Conservation (phyloP, 1,140 invertebrate genomes). For the Rhagoletis zephyria region DNA sequence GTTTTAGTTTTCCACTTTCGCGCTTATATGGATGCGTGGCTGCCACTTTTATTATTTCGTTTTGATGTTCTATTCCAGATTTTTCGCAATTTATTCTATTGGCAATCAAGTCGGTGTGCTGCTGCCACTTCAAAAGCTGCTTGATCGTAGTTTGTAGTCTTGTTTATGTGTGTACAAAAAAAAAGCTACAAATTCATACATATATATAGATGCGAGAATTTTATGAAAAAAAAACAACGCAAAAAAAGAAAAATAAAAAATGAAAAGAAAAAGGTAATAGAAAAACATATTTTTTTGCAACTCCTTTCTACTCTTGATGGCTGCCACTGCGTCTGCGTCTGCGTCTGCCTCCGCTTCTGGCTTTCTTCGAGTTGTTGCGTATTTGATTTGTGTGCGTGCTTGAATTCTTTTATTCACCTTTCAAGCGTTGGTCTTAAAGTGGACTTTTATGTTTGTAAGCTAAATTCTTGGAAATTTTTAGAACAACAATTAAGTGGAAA, state of each 20-base stretch:
- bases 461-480: constrained; percentile 51
- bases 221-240: not conserved
- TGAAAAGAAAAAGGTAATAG: constrained; percentile 7
- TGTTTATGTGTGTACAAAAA: not conserved
- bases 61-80: constrained; percentile 40
- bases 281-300: constrained; percentile 18
- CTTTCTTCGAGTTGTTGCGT: not conserved
- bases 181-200: not conserved
- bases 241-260: not conserved
- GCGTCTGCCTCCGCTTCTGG: not conserved
- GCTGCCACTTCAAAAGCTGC: not conserved
- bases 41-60: constrained; percentile 9
- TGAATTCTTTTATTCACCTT: constrained; percentile 14
- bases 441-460: constrained; percentile 34
- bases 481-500: constrained; percentile 50
- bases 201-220: not conserved
- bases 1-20: constrained; percentile 51
- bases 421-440: constrained; percentile 17
- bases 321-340: not conserved
- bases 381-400: constrained; percentile 5
- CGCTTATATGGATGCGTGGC: constrained; percentile 46
- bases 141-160: not conserved
- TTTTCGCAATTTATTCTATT: constrained; percentile 45
- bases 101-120: not conserved
- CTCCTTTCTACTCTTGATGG: not conserved